Percentiles rank a stretch among this genome's conserved stretches.
Conservation (phyloP, 2,888 invertebrate genomes). For the Drosophila suboccidentalis region DNA sequence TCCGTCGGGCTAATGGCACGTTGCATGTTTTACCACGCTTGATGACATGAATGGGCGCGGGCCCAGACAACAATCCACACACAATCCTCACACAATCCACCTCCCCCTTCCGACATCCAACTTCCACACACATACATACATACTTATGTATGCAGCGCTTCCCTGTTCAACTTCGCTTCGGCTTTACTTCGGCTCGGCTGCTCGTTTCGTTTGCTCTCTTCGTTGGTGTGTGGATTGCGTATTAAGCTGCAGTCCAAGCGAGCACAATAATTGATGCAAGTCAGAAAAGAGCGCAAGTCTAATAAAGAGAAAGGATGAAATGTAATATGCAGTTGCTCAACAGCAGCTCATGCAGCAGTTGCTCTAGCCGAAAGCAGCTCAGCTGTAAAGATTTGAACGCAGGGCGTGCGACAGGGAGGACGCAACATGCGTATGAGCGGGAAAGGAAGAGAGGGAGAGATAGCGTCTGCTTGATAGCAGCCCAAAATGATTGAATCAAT, state of each 20-base stretch:
- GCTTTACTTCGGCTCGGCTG: slow-evolving; percentile 13
- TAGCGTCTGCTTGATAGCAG: slow-evolving; percentile 56
- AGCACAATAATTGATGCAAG: slow-evolving; percentile 7
- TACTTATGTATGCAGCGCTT: slow-evolving; percentile 44
- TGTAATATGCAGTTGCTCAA: neutral
- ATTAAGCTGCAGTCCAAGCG: slow-evolving; percentile 11
- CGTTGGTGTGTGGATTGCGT: slow-evolving; percentile 22
- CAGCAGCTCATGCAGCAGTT: slow-evolving; percentile 5
- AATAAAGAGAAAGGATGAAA: neutral
- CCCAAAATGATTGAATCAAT: slow-evolving; percentile 74
- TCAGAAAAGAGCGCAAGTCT: neutral
- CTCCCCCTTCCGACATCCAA: slow-evolving; percentile 11
- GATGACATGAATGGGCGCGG: slow-evolving; percentile 85
- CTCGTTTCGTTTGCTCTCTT: slow-evolving; percentile 14
- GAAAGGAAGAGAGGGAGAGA: slow-evolving; percentile 12
- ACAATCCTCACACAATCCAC: slow-evolving; percentile 31
- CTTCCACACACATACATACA: slow-evolving; percentile 9
- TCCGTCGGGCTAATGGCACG: slow-evolving; percentile 83
- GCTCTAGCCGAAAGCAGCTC: slow-evolving; percentile 18
- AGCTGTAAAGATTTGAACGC: neutral
- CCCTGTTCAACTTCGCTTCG: slow-evolving; percentile 52
- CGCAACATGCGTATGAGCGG: too few relatives aligned
- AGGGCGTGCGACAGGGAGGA: slow-evolving; percentile 26
- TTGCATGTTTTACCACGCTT: slow-evolving; percentile 85
- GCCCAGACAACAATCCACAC: slow-evolving; percentile 70